phyloP scores from a whole-genome alignment of 2,113 vertebrate genomes.

The Malurus alboscapulatus region DNA sequence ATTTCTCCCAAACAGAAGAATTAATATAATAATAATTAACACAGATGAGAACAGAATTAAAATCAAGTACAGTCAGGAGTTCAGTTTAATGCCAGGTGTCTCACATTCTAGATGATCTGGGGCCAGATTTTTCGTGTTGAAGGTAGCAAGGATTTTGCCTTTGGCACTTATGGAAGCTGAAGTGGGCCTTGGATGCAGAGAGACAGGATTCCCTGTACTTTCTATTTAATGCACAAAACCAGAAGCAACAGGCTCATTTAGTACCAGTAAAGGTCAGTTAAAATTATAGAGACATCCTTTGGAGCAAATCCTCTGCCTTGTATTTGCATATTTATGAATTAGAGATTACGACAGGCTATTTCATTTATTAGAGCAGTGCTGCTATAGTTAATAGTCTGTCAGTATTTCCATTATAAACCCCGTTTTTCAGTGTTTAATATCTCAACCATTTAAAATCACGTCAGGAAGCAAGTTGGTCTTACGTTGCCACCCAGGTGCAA shows the following conservation, averaged over 20 bases:
- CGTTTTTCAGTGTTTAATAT: constrained; percentile 80
- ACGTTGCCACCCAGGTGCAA: constrained; percentile 42
- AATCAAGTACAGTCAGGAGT: constrained; percentile 68
- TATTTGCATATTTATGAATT: constrained; percentile 87
- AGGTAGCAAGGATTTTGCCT: constrained; percentile 6
- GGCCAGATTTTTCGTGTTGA: background rate
- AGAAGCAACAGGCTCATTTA: constrained; percentile 80
- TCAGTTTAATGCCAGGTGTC: constrained; percentile 52
- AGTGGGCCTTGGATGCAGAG: background rate
- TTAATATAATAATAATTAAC: constrained; percentile 77
- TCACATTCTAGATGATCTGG: constrained; percentile 61
- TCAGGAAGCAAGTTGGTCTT: constrained; percentile 73
- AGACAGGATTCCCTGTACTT: constrained; percentile 60
- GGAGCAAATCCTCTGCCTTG: constrained; percentile 79
- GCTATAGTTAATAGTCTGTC: constrained; percentile 83
- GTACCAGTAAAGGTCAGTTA: constrained; percentile 82
- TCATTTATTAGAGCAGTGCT: constrained; percentile 79
- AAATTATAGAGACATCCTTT: constrained; percentile 84
- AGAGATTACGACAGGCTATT: constrained; percentile 81
- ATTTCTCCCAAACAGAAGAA: constrained; percentile 64
- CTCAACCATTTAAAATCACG: constrained; percentile 77
- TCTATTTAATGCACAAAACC: constrained; percentile 65
- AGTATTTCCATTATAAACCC: constrained; percentile 83
- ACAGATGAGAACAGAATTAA: constrained; percentile 70
- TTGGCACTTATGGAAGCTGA: background rate